A percentile compares a stretch with the other conserved stretches of the same genome.
Evolutionary conservation across 2,797 vertebrate species (phyloP).

Genomic region (Microtus agrestis): DNA sequence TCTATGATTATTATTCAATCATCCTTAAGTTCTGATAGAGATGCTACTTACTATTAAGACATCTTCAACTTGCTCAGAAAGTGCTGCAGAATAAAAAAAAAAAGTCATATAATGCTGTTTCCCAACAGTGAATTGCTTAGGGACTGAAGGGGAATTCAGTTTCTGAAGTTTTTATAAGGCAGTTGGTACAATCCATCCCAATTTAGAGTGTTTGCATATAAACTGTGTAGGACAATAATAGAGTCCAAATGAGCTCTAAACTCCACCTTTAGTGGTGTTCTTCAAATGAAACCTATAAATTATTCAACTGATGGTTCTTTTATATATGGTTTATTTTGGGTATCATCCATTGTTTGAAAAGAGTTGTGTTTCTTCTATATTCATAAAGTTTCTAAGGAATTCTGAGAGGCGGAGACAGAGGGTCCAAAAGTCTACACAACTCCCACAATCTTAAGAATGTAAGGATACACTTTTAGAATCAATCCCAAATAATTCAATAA

Average conservation of each 20-base stretch:
- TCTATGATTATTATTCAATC: neutral
- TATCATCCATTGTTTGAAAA: neutral
- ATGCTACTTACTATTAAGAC: too few species aligned
- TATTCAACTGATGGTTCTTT: neutral
- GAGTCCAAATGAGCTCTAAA: neutral
- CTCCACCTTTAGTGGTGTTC: slow-evolving; percentile 13
- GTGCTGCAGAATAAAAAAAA: slow-evolving; percentile 33
- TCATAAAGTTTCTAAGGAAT: slow-evolving; percentile 10
- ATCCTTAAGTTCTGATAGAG: neutral
- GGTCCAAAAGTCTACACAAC: neutral
- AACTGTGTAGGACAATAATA: neutral
- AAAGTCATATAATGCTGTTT: neutral
- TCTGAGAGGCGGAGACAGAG: neutral
- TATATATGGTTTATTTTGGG: neutral
- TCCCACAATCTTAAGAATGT: neutral
- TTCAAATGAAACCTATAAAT: neutral
- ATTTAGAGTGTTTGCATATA: neutral
- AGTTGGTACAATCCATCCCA: neutral
- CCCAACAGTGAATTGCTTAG: neutral
- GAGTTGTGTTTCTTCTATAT: neutral
- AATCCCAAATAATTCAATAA: neutral
- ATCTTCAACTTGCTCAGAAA: slow-evolving; percentile 11
- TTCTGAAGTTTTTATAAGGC: neutral
- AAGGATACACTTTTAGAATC: neutral
- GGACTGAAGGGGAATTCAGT: neutral